These are phyloP conservation scores for Sebastes diaconus DNA, from an alignment of 2,797 vertebrate genomes.

Conservation along the genomic window DNA sequence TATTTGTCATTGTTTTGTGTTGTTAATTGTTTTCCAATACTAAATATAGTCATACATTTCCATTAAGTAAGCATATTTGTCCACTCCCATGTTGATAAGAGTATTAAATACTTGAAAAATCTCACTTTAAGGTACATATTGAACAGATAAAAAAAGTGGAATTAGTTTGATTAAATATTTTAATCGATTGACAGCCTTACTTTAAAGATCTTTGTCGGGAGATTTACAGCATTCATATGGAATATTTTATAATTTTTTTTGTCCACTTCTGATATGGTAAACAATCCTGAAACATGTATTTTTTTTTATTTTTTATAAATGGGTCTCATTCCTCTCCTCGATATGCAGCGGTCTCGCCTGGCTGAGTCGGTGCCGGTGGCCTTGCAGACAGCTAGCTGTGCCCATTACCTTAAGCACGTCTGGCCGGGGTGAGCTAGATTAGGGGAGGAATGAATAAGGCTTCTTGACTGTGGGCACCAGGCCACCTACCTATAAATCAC, in stretches of 20 bases:
- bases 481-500: conserved; percentile 72
- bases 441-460: conserved; percentile 70
- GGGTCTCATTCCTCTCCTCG: background rate
- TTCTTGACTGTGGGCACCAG: conserved; percentile 54
- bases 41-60: accelerated
- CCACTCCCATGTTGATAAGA: too few relatives aligned
- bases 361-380: conserved; percentile 48
- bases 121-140: too few relatives aligned
- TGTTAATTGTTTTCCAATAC: too few relatives aligned
- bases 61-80: too few relatives aligned
- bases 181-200: too few relatives aligned
- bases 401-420: conserved; percentile 71
- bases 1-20: too few relatives aligned
- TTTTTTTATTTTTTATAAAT: background rate
- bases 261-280: background rate
- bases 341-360: conserved; percentile 43
- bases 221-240: background rate
- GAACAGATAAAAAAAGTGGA: too few relatives aligned
- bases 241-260: background rate
- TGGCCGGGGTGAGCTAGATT: conserved; percentile 65
- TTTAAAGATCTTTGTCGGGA: background rate
- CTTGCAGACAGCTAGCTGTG: conserved; percentile 55
- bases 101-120: too few relatives aligned
- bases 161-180: too few relatives aligned
- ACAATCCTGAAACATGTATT: background rate